Evolutionary conservation across 2,888 invertebrate genomes (phyloP), one percentile per base, ranked within the genome.

Genomic region (Cephus pygmeus): DNA sequence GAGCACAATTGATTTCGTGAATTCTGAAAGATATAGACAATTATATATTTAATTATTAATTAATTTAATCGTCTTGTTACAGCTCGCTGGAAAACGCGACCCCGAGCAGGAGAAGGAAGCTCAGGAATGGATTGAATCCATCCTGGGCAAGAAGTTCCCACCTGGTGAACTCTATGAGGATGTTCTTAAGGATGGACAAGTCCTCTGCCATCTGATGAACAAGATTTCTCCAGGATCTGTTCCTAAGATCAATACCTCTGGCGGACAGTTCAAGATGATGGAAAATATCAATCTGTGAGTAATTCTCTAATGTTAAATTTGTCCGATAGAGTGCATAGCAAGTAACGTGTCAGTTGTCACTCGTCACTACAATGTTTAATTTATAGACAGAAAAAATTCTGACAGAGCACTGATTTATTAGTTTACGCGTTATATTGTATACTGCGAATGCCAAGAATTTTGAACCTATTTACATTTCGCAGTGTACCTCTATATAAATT

Each of bases 231-330:
- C 99, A 75, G 98, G 98, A 87, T 93, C 97, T 83, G 93, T 99
- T 81, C 90, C 95, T 90, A 99, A 98, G 92, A 96, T 99, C 93
- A 98, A 99, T 94, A 95, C 95, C 85, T 95, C 95, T 75, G 98
- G 98, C 86, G 98, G 98, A 91, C 98, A 98, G 91, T 99, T 99
- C 95, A 99, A 99, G 92, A 96, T 99, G 96, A 99, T 99, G 99
- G 99, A 99, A 92, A 99, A 99, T 94, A 98, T 99, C 92, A 98
- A 97, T 93, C 94, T 95, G 96, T 98, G 91, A 94, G 95, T 93
- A 56, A 23, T 56, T 56, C 23, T 56, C 23, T 56, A 9, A 23
- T 23, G 56, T 6, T 23, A 23, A 56, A 56, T 56, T 23, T 56
- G 23, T 23, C 23, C 56, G 2, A 23, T 23, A 56, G 56, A 56